Base-by-base conservation (phyloP, 1,140 invertebrate species). In the Popillia japonica region DNA sequence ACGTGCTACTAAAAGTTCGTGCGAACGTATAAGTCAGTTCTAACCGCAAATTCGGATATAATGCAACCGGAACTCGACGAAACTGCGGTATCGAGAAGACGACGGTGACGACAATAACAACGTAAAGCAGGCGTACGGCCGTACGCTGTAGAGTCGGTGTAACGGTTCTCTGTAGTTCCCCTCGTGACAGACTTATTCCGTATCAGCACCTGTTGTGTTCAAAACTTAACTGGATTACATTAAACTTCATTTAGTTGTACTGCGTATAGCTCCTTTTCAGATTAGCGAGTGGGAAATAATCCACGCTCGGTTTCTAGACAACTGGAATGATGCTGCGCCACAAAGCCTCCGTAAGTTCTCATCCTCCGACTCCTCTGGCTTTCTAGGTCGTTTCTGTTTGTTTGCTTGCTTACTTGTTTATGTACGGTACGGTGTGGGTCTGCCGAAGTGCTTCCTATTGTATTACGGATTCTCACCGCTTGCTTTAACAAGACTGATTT, bases 171-270 rank as follows among this genome's bases (percentile, higher is more conserved):
- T 34, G 27, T 34, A 34, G 14, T 55, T 55, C 48, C n/a, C 14
- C 17, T 17, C 48, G 48, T 55, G 14, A 55, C 48, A 7, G 48
- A 55, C n/a, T 55, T 55, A 55, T 55, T 55, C 17, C 3, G 48
- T 55, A 77, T 42, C 77, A 78, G 72, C 78, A 78, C 78, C 78
- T 78, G 78, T 78, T 78, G 78, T 78, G 44, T 48, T 48, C 11
- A 55, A 34, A 73, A 78, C 74, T 74, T 72, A 64, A 75, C 72
- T 41, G 48, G 78, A 78, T 78, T 78, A 78, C 72, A 78, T 78
- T 78, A 78, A 78, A 78, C 72, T 76, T 78, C 78, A 78, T 78
- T 78, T 78, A 75, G 78, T 75, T 78, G 77, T 78, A 68, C 77
- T 34, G 27, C 27, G 27, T 34, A 34, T 55, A 55, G 48, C 48